phyloP scores from a whole-genome alignment of 2,888 invertebrate genomes.

The Julus scandinavius region DNA sequence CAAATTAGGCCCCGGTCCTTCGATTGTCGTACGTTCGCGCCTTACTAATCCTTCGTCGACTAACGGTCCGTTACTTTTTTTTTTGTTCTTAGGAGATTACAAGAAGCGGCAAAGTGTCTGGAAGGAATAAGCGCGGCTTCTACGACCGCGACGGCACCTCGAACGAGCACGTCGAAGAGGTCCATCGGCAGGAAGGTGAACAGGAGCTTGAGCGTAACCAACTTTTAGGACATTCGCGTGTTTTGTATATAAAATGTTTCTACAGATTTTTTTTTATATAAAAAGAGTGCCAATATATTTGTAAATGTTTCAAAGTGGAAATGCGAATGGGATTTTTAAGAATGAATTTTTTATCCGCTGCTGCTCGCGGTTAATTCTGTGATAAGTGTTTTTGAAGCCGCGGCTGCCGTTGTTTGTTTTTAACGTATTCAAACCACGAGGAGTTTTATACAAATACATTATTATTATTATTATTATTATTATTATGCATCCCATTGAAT shows the following conservation, averaged over 20 bases:
- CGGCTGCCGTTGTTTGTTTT: no score
- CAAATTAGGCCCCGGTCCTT: no score
- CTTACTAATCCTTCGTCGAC: no score
- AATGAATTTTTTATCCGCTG: neutral
- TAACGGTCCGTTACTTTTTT: neutral
- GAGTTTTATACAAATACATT: no score
- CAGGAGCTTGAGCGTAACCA: slow-evolving; percentile 72
- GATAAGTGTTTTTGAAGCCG: neutral
- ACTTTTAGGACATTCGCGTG: slow-evolving; percentile 66
- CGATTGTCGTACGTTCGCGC: no score
- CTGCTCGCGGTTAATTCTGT: neutral
- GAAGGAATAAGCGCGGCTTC: slow-evolving; percentile 54
- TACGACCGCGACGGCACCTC: neutral
- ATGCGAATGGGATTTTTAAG: neutral
- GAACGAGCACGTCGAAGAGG: slow-evolving; percentile 63
- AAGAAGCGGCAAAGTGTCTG: slow-evolving; percentile 62
- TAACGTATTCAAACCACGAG: no score
- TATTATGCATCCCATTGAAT: neutral
- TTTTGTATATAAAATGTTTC: neutral
- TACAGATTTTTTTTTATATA: neutral
- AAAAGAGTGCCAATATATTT: slow-evolving; percentile 67
- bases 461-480: no score
- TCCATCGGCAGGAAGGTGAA: slow-evolving; percentile 73
- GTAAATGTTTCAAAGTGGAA: neutral
- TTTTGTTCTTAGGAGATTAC: slow-evolving; percentile 61